Base-by-base conservation (phyloP, 2,888 invertebrate genomes). In the Meganola albula region DNA sequence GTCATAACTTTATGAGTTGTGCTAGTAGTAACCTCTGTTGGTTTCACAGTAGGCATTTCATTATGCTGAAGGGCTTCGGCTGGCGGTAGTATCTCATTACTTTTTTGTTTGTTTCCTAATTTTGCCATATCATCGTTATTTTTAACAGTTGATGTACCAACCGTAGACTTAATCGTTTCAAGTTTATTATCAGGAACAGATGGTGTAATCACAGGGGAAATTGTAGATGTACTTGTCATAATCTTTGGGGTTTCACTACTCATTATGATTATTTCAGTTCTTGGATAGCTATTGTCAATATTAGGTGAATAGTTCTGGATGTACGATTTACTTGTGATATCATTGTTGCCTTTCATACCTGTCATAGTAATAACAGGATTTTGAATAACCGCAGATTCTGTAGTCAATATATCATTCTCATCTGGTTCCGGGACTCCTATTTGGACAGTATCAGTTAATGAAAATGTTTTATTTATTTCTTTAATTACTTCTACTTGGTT, bases 21-120 rank as follows among this genome's bases (percentile, higher is more conserved):
- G 2, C 49, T 52, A 22, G 36, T 58, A 2, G 53, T 58, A 23
- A 46, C 34, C 30, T 62, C 55, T 10, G 58, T 63, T 6, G 53
- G 31, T 53, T 67, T 70, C 21, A 58, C 58, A 34, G 40, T 43
- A 2, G 69, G 58, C 27, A 53, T 70, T n/a, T 53, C 62, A 34
- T 65, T 69, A 45, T 77, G 72, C 41, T 76, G 78, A 4, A 77
- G 43, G 4, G 77, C 69, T 49, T 74, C 74, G 11, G 75, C 71
- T 9, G 79, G 64, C 2, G 77, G 77, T 23, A 70, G 32, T 26
- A 58, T 51, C 27, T 66, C 64, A 37, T 25, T 56, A 3, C 29
- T 28, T 31, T 47, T 48, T 5, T 37, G 11, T 14, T 36, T 40
- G 2, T 34, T 34, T 24, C 27, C 24, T 26, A 31, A 28, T 25